Evolutionary conservation across 30 jellyfish, hydroid and myxozoan genomes (phyloP).

Genomic region (Turritopsis rubra): DNA sequence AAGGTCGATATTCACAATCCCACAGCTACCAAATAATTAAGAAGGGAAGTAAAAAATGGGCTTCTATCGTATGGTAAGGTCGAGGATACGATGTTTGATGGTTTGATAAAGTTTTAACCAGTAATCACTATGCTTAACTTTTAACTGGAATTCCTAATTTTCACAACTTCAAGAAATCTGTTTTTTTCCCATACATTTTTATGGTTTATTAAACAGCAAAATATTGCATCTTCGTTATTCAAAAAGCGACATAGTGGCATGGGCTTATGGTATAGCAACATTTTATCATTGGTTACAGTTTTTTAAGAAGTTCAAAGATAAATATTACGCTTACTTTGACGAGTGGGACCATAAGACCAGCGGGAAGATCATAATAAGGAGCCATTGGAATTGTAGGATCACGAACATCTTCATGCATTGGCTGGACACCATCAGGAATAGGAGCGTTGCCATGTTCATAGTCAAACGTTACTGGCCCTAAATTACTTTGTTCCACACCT

Average conservation of each 20-base stretch:
- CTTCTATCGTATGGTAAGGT: neutral
- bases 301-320: no score
- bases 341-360: conserved; percentile 95
- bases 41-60: neutral
- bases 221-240: no score
- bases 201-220: no score
- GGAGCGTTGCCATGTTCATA: conserved; percentile 90
- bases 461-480: conserved; percentile 88
- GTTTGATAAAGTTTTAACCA: no score
- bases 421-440: conserved; percentile 52
- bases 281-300: no score
- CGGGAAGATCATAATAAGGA: conserved; percentile 89
- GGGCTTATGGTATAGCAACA: no score
- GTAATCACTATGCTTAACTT: no score
- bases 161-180: neutral
- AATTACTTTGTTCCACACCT: conserved; percentile 19
- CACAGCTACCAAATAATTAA: conserved; percentile 46
- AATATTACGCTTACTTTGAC: conserved; percentile 45
- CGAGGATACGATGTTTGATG: no score
- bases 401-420: conserved; percentile 52
- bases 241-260: no score
- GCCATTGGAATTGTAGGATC: conserved; percentile 97
- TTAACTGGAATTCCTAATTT: no score
- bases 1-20: conserved; percentile 92
- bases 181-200: no score